These are phyloP conservation scores for Drosophila bunnanda DNA, from an alignment of 2,888 invertebrate species.

Conservation along the genomic window DNA sequence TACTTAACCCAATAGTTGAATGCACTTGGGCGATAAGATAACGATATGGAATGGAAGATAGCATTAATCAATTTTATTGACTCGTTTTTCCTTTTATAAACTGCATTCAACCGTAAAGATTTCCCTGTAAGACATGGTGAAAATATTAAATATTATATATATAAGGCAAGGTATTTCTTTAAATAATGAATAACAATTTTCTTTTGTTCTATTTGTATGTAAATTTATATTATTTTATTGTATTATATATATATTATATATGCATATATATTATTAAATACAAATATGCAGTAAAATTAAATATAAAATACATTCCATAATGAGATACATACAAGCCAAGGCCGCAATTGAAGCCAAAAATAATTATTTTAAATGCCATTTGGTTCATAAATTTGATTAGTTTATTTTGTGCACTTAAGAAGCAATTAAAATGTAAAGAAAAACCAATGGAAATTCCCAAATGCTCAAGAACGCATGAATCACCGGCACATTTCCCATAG, in stretches of 20 bases:
- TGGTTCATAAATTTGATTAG: neutral
- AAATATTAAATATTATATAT: too few species aligned
- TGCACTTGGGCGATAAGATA: constrained; percentile 30
- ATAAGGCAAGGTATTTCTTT: too few species aligned
- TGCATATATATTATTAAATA: too few species aligned
- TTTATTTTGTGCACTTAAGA: neutral
- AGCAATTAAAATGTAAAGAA: neutral
- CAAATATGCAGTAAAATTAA: too few species aligned
- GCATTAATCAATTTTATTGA: constrained; percentile 14
- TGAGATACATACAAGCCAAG: neutral
- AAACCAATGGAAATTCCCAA: constrained; percentile 8
- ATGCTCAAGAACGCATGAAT: constrained; percentile 9
- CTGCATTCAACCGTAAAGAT: neutral
- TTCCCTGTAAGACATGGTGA: neutral
- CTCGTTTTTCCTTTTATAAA: neutral
- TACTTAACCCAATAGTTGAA: constrained; percentile 11
- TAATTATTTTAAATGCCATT: neutral
- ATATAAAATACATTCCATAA: neutral
- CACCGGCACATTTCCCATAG: neutral
- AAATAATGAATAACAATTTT: too few species aligned
- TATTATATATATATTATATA: too few species aligned
- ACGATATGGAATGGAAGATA: neutral
- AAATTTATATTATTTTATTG: too few species aligned
- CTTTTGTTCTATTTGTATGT: too few species aligned
- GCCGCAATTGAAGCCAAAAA: neutral